Evolutionary conservation across 2,888 invertebrate species (phyloP).

Genomic region (Trachelus troglodyta): DNA sequence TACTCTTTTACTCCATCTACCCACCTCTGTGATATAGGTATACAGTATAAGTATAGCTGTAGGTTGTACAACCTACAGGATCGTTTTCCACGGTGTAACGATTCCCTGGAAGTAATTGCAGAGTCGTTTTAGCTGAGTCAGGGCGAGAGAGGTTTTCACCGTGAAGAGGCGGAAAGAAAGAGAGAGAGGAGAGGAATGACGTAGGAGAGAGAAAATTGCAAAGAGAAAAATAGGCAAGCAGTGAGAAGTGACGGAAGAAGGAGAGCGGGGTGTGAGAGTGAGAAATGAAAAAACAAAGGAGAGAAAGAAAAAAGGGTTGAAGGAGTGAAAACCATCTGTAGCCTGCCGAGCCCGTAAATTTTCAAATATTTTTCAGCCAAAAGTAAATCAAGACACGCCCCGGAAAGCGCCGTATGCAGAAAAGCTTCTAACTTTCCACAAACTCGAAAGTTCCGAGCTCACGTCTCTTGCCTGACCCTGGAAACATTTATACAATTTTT

Average conservation of each 20-base stretch:
- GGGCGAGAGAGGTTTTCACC: constrained; percentile 37
- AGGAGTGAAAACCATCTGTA: constrained; percentile 30
- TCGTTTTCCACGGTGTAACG: constrained; percentile 58
- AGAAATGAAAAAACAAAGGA: neutral
- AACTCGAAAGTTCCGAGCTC: too few species aligned
- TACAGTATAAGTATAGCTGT: constrained; percentile 26
- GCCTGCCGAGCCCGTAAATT: constrained; percentile 52
- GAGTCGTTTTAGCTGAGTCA: constrained; percentile 59
- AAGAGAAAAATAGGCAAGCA: constrained; percentile 1
- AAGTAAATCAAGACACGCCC: constrained; percentile 46
- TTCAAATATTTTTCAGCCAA: constrained; percentile 57
- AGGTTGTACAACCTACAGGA: constrained; percentile 41
- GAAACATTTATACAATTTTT: too few species aligned
- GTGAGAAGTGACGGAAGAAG: constrained; percentile 14
- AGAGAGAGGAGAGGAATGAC: constrained; percentile 26
- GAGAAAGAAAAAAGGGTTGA: constrained; percentile 2
- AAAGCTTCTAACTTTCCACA: constrained; percentile 10
- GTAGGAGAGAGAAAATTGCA: constrained; percentile 13
- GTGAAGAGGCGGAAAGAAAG: constrained; percentile 31
- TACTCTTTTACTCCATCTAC: too few species aligned
- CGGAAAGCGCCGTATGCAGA: constrained; percentile 34
- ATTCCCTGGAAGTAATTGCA: constrained; percentile 60
- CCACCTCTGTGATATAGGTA: too few species aligned
- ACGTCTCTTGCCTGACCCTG: too few species aligned
- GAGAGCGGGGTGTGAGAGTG: neutral